Evolutionary conservation across 1,140 invertebrate genomes (phyloP), one percentile per base, ranked within the genome.

Genomic region (Cherax destructor): DNA sequence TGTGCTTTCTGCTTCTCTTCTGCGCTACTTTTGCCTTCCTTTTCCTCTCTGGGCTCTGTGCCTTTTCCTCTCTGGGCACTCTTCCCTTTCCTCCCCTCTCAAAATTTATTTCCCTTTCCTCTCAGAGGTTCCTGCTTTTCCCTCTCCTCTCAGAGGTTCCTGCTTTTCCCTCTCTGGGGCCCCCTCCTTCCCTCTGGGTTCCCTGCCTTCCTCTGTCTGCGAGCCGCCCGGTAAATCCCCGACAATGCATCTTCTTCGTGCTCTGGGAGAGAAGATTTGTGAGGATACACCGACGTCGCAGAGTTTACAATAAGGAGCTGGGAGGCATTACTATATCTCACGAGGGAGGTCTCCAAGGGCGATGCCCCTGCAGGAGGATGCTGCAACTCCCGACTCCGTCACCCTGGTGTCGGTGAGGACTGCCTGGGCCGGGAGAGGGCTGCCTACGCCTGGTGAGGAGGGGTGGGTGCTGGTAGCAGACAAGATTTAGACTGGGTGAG

Each of bases 211-310:
- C 52, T 30, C 80, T 83, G 80, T 83, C 79, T 56, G 49, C 16
- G 79, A 56, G 52, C 52, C 52, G 52, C 52, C n/a, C 52, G 10
- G 56, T 59, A 61, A 83, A 61, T 6, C 52, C 80, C 61, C 52
- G 13, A 47, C 52, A 83, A 83, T 83, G 61, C 80, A 83, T 83
- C 80, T 83, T 65, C 80, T 61, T 50, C 24, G 21, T 83, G 80
- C 80, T 61, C 80, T 50, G 52, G 80, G 52, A 56, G 52, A 56
- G 52, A 83, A 83, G 80, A 83, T 83, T 83, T 61, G 56, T 83
- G 80, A 18, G 56, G 80, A 83, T 83, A 83, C 52, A 83, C 56
- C 52, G 52, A 56, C 61, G 80, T 83, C 80, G 56, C 52, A 13
- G 52, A 50, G 52, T 83, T 83, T 83, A 83, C 80, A 83, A 83